These are phyloP conservation scores for Patiria pectinifera DNA, from an alignment of 53 echinoderm and acorn worm genomes.

Conservation along the genomic window DNA sequence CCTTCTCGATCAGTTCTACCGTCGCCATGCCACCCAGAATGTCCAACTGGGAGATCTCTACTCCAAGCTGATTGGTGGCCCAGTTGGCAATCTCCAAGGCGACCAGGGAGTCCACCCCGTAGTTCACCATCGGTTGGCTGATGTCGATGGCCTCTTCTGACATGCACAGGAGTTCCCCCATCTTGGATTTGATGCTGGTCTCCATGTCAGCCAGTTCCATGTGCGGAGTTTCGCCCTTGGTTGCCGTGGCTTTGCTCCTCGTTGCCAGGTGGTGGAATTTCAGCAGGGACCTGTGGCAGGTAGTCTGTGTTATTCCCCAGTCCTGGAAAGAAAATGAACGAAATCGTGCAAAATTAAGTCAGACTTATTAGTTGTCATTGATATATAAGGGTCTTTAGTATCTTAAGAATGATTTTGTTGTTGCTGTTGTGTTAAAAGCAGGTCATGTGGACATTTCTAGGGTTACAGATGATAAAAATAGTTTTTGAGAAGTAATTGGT, in stretches of 20 bases:
- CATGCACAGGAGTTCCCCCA: conserved; percentile 88
- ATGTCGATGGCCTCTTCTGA: conserved; percentile 88
- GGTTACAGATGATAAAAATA: no score
- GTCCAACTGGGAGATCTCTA: conserved; percentile 92
- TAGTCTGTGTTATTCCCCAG: conserved; percentile 76
- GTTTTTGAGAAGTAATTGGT: no score
- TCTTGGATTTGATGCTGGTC: conserved; percentile 71
- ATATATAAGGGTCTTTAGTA: no score
- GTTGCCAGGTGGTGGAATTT: conserved; percentile 87
- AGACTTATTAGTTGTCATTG: no score
- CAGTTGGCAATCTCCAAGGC: conserved; percentile 96
- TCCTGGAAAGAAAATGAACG: conserved; percentile 59
- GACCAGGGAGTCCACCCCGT: conserved; percentile 96
- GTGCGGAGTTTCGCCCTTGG: conserved; percentile 68
- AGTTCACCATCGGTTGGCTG: conserved; percentile 98
- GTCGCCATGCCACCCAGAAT: conserved; percentile 97
- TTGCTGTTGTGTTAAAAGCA: no score
- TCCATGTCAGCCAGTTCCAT: conserved; percentile 77
- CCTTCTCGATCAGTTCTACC: conserved; percentile 74
- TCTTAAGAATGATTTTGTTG: no score
- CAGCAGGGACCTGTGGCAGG: conserved; percentile 74
- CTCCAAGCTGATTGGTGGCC: conserved; percentile 92
- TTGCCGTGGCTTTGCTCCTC: conserved; percentile 67
- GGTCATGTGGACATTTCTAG: no score
- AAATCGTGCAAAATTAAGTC: neutral